Evolutionary conservation across 64 coral and sea anemone genomes (phyloP).

Genomic region (Pachyseris speciosa): DNA sequence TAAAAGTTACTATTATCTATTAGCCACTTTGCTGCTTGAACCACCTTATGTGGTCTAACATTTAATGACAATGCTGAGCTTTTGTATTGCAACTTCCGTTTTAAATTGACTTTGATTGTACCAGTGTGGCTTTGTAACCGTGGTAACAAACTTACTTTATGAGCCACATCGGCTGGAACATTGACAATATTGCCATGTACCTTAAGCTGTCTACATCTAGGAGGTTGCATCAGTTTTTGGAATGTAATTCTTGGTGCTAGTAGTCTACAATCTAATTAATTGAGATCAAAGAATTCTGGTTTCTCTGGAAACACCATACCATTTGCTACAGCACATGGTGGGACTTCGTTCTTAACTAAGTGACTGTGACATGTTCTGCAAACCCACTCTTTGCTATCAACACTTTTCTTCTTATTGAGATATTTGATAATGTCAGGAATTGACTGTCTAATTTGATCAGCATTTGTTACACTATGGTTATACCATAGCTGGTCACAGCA

Average conservation of each 20-base stretch:
- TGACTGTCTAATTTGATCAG: not conserved
- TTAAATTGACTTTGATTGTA: conserved; percentile 42
- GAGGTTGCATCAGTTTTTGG: conserved; percentile 10
- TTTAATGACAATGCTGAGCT: conserved; percentile 41
- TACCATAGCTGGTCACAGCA: too few relatives aligned
- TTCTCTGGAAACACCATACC: conserved; percentile 43
- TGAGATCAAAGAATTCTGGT: conserved; percentile 43
- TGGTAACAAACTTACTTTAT: not conserved
- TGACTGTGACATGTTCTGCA: too few relatives aligned
- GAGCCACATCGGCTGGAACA: conserved; percentile 7
- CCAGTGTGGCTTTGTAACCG: not conserved
- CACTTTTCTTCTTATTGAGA: not conserved
- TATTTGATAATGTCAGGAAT: not conserved
- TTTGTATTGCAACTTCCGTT: conserved; percentile 41
- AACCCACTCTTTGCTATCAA: too few relatives aligned
- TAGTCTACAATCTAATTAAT: not conserved
- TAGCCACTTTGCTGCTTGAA: conserved; percentile 34
- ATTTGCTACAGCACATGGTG: conserved; percentile 56
- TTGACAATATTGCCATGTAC: conserved; percentile 32
- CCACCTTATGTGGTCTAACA: conserved; percentile 32
- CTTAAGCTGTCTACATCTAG: not conserved
- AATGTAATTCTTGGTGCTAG: not conserved
- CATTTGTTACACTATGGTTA: too few relatives aligned
- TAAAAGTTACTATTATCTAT: not conserved
- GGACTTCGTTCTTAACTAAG: too few relatives aligned